These are phyloP conservation scores for Ochlodes sylvanus DNA, from an alignment of 2,888 invertebrate species.

Conservation along the genomic window DNA sequence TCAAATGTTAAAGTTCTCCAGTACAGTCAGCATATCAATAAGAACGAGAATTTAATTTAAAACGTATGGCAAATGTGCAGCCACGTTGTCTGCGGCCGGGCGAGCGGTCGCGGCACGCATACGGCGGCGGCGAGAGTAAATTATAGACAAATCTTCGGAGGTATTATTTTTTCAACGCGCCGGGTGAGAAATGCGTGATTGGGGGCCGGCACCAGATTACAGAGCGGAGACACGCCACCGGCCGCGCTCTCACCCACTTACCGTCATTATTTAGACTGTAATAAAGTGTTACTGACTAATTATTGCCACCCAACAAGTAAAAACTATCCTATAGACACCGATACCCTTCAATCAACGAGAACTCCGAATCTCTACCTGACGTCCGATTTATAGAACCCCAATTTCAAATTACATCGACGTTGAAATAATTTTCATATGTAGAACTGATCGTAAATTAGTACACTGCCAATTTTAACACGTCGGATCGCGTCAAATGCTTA, in stretches of 20 bases:
- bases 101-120: slow-evolving; percentile 44
- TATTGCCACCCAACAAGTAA: slow-evolving; percentile 70
- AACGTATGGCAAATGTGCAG: slow-evolving; percentile 53
- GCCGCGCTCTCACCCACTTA: slow-evolving; percentile 74
- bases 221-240: slow-evolving; percentile 78
- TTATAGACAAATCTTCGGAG: slow-evolving; percentile 82
- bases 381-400: slow-evolving; percentile 14
- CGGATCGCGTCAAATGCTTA: slow-evolving; percentile 74
- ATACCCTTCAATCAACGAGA: slow-evolving; percentile 38
- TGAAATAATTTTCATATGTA: slow-evolving; percentile 42
- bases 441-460: slow-evolving; percentile 64
- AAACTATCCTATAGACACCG: slow-evolving; percentile 38
- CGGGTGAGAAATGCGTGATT: slow-evolving; percentile 85
- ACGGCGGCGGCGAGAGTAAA: slow-evolving; percentile 73
- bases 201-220: slow-evolving; percentile 81
- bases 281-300: slow-evolving; percentile 79
- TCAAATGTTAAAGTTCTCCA: too few relatives aligned
- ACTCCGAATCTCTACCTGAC: slow-evolving; percentile 25
- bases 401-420: slow-evolving; percentile 29
- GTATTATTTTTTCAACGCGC: slow-evolving; percentile 85
- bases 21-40: neutral
- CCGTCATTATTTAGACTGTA: slow-evolving; percentile 79
- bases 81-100: slow-evolving; percentile 51
- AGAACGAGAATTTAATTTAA: neutral
- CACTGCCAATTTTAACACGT: slow-evolving; percentile 73